Conservation (phyloP, 2,797 vertebrate genomes). For the Microctenopoma lineatum region DNA sequence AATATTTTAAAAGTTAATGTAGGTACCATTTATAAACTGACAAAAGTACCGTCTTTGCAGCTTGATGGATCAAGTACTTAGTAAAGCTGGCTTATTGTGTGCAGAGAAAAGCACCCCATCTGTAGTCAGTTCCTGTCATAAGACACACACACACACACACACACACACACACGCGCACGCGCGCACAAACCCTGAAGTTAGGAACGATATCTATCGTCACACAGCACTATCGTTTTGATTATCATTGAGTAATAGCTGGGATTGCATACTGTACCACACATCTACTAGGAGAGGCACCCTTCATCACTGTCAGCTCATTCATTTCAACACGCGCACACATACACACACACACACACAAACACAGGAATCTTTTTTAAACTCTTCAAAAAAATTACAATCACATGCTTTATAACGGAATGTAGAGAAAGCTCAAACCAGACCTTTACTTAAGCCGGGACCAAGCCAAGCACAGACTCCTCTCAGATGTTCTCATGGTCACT, state of each 20-base stretch:
- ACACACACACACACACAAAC: conserved; percentile 17
- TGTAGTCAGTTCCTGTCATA: conserved; percentile 77
- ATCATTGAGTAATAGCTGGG: conserved; percentile 78
- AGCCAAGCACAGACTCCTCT: conserved; percentile 42
- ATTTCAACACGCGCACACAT: conserved; percentile 27
- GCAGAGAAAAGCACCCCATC: conserved; percentile 78
- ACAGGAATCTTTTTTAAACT: conserved; percentile 48
- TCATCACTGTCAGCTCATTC: conserved; percentile 72
- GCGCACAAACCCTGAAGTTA: conserved; percentile 82
- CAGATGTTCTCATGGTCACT: conserved; percentile 27
- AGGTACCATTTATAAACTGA: conserved; percentile 63
- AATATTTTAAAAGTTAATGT: conserved; percentile 26
- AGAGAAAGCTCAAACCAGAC: conserved; percentile 75
- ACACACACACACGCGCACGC: conserved; percentile 62
- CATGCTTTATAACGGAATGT: conserved; percentile 83
- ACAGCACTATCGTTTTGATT: conserved; percentile 81
- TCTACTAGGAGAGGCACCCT: conserved; percentile 72
- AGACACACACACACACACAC: conserved; percentile 30
- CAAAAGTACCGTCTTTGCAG: conserved; percentile 67
- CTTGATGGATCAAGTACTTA: conserved; percentile 70
- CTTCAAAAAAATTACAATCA: conserved; percentile 73
- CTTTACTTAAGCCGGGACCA: conserved; percentile 53
- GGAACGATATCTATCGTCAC: conserved; percentile 76
- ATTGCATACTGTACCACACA: conserved; percentile 79
- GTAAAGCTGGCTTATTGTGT: conserved; percentile 77